phyloP scores from a whole-genome alignment of 2,797 vertebrate species.

The Pangasius djambal region DNA sequence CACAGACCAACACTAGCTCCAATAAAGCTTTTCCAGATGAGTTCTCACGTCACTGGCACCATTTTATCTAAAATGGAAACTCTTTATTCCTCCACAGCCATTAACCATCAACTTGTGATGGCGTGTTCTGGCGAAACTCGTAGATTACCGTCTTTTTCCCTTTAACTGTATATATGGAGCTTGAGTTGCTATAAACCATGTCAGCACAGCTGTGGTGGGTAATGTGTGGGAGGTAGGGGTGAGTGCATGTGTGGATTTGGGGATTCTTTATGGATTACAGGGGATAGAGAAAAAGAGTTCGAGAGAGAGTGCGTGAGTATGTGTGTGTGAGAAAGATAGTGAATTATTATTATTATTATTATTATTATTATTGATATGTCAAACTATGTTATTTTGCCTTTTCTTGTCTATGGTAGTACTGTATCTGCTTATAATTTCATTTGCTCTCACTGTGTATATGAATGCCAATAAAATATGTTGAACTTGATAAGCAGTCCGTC shows the following conservation, averaged over 20 bases:
- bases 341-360: background rate
- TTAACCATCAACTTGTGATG: constrained; percentile 63
- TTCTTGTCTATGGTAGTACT: background rate
- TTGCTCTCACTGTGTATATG: background rate
- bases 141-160: constrained; percentile 61
- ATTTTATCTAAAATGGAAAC: constrained; percentile 63
- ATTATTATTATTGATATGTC: too few relatives aligned
- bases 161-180: constrained; percentile 58
- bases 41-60: constrained; percentile 52
- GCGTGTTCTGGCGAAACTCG: constrained; percentile 58
- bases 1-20: constrained; percentile 34
- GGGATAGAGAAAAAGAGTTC: constrained; percentile 8
- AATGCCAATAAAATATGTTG: background rate
- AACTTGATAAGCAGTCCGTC: background rate
- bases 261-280: constrained; percentile 53
- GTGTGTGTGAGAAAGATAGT: background rate
- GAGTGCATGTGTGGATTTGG: constrained; percentile 34
- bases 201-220: constrained; percentile 60
- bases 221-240: constrained; percentile 51
- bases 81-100: constrained; percentile 60
- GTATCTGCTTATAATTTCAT: background rate
- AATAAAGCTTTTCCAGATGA: constrained; percentile 60
- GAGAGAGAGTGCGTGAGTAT: background rate
- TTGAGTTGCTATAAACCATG: constrained; percentile 65
- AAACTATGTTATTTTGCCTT: background rate